Percentiles rank a stretch among this genome's conserved stretches.
Conservation (phyloP, 2,888 invertebrate genomes). For the Stenotaenia linearis region DNA sequence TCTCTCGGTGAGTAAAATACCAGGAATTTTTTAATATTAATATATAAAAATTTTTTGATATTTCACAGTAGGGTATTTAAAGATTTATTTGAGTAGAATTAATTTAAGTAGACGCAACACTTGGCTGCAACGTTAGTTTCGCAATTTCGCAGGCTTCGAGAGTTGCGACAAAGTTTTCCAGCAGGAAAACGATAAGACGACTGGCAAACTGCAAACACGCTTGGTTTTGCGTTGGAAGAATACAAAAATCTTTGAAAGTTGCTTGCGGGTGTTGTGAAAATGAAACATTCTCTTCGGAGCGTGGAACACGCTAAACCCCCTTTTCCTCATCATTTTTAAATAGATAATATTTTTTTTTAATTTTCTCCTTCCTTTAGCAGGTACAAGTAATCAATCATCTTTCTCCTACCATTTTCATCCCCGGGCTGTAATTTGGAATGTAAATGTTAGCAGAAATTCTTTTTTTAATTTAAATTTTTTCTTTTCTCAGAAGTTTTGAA, state of each 20-base stretch:
- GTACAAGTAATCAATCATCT: neutral
- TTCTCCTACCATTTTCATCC: neutral
- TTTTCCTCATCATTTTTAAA: neutral
- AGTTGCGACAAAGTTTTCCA: too few relatives aligned
- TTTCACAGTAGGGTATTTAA: too few relatives aligned
- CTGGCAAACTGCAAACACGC: conserved; percentile 17
- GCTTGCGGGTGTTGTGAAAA: neutral
- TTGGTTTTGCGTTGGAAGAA: neutral
- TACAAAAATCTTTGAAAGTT: neutral
- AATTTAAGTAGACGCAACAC: neutral
- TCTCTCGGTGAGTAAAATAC: too few relatives aligned
- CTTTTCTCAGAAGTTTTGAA: neutral
- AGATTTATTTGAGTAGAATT: neutral
- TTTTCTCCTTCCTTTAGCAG: neutral
- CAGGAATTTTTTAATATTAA: too few relatives aligned
- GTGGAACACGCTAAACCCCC: neutral
- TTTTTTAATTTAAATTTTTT: neutral
- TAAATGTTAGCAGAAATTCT: neutral
- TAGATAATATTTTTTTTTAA: neutral
- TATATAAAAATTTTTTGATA: too few relatives aligned
- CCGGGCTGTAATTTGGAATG: neutral
- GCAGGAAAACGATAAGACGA: neutral
- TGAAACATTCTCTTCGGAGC: neutral
- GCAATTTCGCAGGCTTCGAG: neutral
- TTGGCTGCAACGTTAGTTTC: neutral